Base-by-base conservation (phyloP, 2,888 invertebrate species). In the Marronus borbonicus region DNA sequence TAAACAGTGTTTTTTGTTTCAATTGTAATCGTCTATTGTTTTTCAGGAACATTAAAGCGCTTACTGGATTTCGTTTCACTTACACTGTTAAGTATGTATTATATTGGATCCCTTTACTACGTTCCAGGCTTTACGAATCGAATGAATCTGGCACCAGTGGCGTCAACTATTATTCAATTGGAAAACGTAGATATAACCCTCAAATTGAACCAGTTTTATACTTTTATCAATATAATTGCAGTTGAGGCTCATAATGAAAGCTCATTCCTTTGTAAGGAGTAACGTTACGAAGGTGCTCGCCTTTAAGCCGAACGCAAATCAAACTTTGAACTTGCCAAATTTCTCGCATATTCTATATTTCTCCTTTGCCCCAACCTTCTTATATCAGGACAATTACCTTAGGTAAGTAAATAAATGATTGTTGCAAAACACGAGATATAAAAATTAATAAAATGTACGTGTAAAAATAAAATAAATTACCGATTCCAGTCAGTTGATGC, bases 321-420 rank as follows among this genome's bases (percentile, higher is more conserved):
- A 86, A 49, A 64, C 72, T 1, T 81, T 84, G n/a, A 89, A 92
- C 1, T 83, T 91, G 50, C 93, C 96, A 0, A 89, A 91, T 10
- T 93, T 97, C 85, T 90, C 91, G 0, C 92, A 94, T 81, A 97
- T 93, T 87, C 83, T 96, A 0, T 97, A 96, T 86, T 98, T 95
- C 86, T 88, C 97, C 74, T 97, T 97, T 87, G 96, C 94, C 0
- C 98, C 98, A 3, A 97, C 97, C 0, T 90, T 97, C 0, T 89
- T 96, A 10, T 97, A 96, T 88, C 91, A 94, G 83, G 96, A 97
- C 85, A 89, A 90, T 79, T 98, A 98, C 89, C 97, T 97, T 94
- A 89, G 81, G 80, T 75, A 80, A 76, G 20, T 20, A 44, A 8
- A 44, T 44, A 44, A 36, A 2, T 8, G 8, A 44, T 44, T 44